A percentile compares a stretch with the other conserved stretches of the same genome.
These are phyloP conservation scores for Eueides isabella DNA, from an alignment of 1,140 invertebrate genomes.

Conservation along the genomic window DNA sequence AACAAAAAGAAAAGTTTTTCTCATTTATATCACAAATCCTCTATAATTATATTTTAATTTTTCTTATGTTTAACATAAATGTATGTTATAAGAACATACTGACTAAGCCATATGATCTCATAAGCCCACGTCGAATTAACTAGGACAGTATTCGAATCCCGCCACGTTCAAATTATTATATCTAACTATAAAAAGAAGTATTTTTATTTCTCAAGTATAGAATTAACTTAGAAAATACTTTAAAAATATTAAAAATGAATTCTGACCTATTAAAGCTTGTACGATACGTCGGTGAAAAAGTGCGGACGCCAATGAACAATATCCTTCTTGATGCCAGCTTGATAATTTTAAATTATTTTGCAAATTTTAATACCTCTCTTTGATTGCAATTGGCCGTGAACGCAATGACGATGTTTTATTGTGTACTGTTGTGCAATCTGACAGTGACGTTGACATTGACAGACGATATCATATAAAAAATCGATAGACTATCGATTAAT, in stretches of 20 bases:
- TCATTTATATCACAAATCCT: too few species aligned
- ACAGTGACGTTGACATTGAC: constrained; percentile 6
- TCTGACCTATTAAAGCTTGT: constrained; percentile 61
- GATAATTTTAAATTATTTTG: constrained; percentile 37
- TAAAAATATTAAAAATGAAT: constrained; percentile 7
- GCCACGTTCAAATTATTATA: too few species aligned
- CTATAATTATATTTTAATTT: too few species aligned
- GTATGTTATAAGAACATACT: too few species aligned
- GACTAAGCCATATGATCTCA: too few species aligned
- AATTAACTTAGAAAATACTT: too few species aligned
- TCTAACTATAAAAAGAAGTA: too few species aligned
- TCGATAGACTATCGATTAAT: not conserved
- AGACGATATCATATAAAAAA: not conserved
- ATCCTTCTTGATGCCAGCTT: constrained; percentile 74
- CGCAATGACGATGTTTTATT: constrained; percentile 1
- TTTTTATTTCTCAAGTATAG: too few species aligned
- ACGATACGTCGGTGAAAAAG: constrained; percentile 61
- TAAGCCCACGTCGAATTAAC: too few species aligned
- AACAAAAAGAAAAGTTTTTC: too few species aligned
- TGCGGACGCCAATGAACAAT: constrained; percentile 60
- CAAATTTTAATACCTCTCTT: not conserved
- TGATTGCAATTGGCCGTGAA: not conserved
- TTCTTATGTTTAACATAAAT: too few species aligned
- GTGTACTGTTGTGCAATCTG: constrained; percentile 7
- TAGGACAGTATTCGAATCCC: too few species aligned